phyloP scores from a whole-genome alignment of 2,888 invertebrate species.

The Phaonia tiefii region DNA sequence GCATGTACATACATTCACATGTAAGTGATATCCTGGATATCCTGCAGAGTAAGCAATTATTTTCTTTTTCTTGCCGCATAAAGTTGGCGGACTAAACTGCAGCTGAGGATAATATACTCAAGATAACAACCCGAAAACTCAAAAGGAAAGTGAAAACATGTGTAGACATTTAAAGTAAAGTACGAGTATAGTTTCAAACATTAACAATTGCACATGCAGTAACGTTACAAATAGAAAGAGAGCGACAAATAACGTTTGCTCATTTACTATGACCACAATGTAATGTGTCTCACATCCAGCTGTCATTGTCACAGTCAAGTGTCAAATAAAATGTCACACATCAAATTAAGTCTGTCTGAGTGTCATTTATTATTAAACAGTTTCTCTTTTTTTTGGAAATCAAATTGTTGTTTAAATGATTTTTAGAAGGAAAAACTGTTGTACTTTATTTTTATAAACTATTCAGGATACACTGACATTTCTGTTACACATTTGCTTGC shows the following conservation, averaged over 20 bases:
- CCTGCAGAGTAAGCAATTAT: constrained; percentile 52
- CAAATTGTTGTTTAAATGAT: too few relatives aligned
- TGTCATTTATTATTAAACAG: constrained; percentile 29
- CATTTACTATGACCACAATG: not conserved
- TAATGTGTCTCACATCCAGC: not conserved
- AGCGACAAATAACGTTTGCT: not conserved
- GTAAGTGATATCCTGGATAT: constrained; percentile 45
- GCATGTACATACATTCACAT: too few relatives aligned
- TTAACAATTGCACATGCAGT: too few relatives aligned
- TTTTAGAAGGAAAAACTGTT: too few relatives aligned
- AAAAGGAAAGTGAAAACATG: not conserved
- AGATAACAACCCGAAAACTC: too few relatives aligned
- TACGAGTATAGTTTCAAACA: too few relatives aligned
- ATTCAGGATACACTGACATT: too few relatives aligned
- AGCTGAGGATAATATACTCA: not conserved
- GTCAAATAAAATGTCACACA: constrained; percentile 47
- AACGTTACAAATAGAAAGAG: too few relatives aligned
- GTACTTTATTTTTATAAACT: too few relatives aligned
- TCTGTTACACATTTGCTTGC: too few relatives aligned
- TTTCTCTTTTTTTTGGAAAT: too few relatives aligned
- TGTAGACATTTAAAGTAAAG: not conserved
- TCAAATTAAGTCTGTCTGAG: not conserved
- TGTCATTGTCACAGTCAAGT: constrained; percentile 47
- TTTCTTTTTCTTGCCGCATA: constrained; percentile 20
- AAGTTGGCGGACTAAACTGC: not conserved